Evolutionary conservation across 2,888 invertebrate species (phyloP).

Genomic region (Diogma glabrata): DNA sequence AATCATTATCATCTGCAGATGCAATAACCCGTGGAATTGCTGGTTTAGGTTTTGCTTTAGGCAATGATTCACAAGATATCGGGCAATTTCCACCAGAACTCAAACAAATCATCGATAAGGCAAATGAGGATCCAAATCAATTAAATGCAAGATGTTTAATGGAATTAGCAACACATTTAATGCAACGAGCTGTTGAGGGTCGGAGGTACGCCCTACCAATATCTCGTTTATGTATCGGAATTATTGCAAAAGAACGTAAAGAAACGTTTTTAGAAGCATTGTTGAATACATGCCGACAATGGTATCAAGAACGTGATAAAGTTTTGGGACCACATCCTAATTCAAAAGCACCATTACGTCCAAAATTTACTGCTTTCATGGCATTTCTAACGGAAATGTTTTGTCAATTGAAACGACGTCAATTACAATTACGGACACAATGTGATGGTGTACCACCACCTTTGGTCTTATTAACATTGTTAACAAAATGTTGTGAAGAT

Average conservation of each 20-base stretch:
- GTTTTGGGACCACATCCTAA: conserved; percentile 40
- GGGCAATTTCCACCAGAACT: conserved; percentile 63
- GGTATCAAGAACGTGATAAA: conserved; percentile 75
- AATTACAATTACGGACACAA: conserved; percentile 43
- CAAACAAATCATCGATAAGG: conserved; percentile 60
- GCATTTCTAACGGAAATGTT: conserved; percentile 85
- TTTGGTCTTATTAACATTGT: conserved; percentile 64
- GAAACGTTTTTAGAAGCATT: conserved; percentile 83
- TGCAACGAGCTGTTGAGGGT: conserved; percentile 70
- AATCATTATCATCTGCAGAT: conserved; percentile 69
- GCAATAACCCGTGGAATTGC: conserved; percentile 55
- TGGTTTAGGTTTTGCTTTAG: conserved; percentile 48
- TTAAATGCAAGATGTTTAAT: conserved; percentile 62
- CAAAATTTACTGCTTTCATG: conserved; percentile 71
- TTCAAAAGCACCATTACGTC: conserved; percentile 47
- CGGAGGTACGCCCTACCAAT: conserved; percentile 62
- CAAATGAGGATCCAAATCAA: conserved; percentile 72
- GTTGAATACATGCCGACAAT: conserved; percentile 80
- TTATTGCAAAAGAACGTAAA: conserved; percentile 76
- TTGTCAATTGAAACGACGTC: conserved; percentile 63
- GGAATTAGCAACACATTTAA: conserved; percentile 72
- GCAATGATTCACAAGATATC: conserved; percentile 62
- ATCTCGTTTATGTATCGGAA: conserved; percentile 73
- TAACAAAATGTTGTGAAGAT: conserved; percentile 82
- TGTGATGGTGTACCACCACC: conserved; percentile 53